Base-by-base conservation (phyloP, 1,140 invertebrate genomes). In the Neodiprion pinetum region DNA sequence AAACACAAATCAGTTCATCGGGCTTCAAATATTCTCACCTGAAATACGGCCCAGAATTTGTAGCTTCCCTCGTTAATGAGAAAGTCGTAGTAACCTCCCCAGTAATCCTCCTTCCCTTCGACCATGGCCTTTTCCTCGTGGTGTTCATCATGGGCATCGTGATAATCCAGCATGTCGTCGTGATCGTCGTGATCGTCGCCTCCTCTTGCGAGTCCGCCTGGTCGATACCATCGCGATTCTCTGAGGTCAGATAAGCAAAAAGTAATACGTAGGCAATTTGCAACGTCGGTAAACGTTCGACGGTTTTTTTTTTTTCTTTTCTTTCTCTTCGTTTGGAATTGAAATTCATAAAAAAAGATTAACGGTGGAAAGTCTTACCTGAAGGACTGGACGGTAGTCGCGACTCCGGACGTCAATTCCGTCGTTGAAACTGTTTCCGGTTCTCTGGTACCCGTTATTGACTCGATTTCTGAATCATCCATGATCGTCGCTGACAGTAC, bases 31-130 rank as follows among this genome's bases (percentile, higher is more conserved):
- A 49, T 61, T 78, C 66, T 84, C 87, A 95, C 94, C 89, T 95
- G 94, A 87, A 96, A 96, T 10, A 91, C 93, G 12, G 94, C 94
- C 95, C 95, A 96, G 81, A 96, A 95, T 83, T 96, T 96, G 85
- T 95, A 96, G 17, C 94, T 95, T 0, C 94, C 94, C 82, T 96
- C 95, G 76, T 94, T 95, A 77, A 96, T 95, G 66, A 95, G 90
- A 83, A 95, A 96, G 85, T 95, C 94, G 81, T 95, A 95, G 83
- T 95, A 96, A 0, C 93, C 92, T 12, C 90, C 91, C 90, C 93
- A 94, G 11, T 93, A 92, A 82, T 95, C 93, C 12, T 83, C 81
- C 80, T 91, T 91, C 47, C 88, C 88, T 9, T 85, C 75, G 71
- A 76, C 71, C 75, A 89, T 83, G 66, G 84, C 84, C 75, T 88